Base-by-base conservation (phyloP, 1,140 invertebrate species). In the Oryctes rhinoceros region DNA sequence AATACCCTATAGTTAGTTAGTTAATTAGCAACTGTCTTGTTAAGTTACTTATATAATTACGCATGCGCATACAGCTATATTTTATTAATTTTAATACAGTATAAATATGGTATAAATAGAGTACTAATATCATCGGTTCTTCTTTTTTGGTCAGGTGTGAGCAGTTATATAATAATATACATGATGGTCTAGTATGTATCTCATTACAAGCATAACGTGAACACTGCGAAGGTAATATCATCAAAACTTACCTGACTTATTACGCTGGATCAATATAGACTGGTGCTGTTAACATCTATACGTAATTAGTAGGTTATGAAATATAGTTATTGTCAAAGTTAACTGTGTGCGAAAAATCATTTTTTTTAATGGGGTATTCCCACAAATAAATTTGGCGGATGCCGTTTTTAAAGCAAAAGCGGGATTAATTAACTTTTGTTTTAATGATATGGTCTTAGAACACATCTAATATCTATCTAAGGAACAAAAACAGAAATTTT, bases 81-180 rank as follows among this genome's bases (percentile, higher is more conserved):
- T 53, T 53, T 18, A 18, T 13, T 48, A 48, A 10, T 15, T 53
- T 53, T 53, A 53, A 53, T 53, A 53, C 49, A 11, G 49, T 53
- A 53, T 53, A 53, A 53, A 53, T 53, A 53, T 53, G 49, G 49
- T 53, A 53, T 53, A 53, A 53, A 53, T 53, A 53, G 49, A 53
- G 13, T 53, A 53, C 4, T 18, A 15, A 53, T 53, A 53, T 53
- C 9, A 53, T 53, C 49, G 49, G 49, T 53, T 13, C 11, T 18
- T 15, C n/a, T 53, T 53, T 53, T 53, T 53, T 53, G 49, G 49
- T 53, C 49, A 53, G 49, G 13, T 53, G n/a, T 53, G 49, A 53
- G 49, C 49, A 13, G n/a, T 13, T 53, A 53, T 44, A 44, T 44
- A 44, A 44, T 53, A 53, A 53, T 53, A 53, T 53, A 53, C 49